These are phyloP conservation scores for Drosophila monieri DNA, from an alignment of 2,888 invertebrate species.

Conservation along the genomic window DNA sequence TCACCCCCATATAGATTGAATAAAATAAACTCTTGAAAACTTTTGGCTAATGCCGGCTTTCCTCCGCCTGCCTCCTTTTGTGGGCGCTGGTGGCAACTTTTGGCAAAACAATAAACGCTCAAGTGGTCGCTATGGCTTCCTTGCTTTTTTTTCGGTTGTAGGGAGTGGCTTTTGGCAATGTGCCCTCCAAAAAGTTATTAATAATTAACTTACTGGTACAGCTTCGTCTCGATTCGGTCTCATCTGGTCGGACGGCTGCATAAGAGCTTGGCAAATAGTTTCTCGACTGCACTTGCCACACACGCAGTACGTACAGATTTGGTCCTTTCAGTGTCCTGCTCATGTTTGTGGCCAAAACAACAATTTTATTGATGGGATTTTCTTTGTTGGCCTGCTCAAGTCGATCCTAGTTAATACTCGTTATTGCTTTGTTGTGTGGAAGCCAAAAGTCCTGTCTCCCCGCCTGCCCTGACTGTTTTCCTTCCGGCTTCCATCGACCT, in stretches of 20 bases:
- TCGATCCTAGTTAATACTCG: slow-evolving; percentile 43
- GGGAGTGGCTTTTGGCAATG: slow-evolving; percentile 16
- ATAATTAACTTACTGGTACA: slow-evolving; percentile 66
- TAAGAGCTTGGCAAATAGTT: slow-evolving; percentile 43
- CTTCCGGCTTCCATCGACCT: slow-evolving; percentile 9
- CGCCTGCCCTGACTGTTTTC: slow-evolving; percentile 5
- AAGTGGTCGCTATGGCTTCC: slow-evolving; percentile 48
- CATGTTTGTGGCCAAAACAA: slow-evolving; percentile 43
- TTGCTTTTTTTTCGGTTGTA: slow-evolving; percentile 37
- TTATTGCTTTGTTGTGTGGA: slow-evolving; percentile 35
- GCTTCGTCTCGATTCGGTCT: slow-evolving; percentile 19
- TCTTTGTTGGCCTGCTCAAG: slow-evolving; percentile 17
- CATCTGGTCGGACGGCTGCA: slow-evolving; percentile 30
- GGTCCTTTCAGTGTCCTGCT: background rate
- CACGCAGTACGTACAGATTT: slow-evolving; percentile 7
- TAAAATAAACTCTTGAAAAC: slow-evolving; percentile 46
- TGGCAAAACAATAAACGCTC: slow-evolving; percentile 64
- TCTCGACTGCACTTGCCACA: slow-evolving; percentile 21
- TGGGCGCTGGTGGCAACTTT: slow-evolving; percentile 3
- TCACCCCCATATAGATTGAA: slow-evolving; percentile 18
- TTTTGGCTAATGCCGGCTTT: slow-evolving; percentile 60
- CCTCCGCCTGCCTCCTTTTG: slow-evolving; percentile 2
- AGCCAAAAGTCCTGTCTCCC: slow-evolving; percentile 1
- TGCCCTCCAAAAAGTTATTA: slow-evolving; percentile 56
- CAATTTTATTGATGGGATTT: slow-evolving; percentile 50